Conservation (phyloP, 2,888 invertebrate species). For the Chloromyia formosa region DNA sequence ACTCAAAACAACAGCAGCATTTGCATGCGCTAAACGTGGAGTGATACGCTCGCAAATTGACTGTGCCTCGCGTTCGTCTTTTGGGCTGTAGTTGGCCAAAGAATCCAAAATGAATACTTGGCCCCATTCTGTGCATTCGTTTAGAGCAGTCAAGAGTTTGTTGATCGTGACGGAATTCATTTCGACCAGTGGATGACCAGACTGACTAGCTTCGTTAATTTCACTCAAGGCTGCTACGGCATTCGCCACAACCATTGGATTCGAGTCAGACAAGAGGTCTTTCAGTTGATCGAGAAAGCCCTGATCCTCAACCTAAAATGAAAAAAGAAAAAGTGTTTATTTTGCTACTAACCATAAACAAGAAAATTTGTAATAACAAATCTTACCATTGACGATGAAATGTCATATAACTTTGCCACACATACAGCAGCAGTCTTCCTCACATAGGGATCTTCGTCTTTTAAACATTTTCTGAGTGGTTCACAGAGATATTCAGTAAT, state of each 20-base stretch:
- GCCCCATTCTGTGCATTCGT: constrained; percentile 99
- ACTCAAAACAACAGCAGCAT: constrained; percentile 97
- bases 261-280: constrained; percentile 97
- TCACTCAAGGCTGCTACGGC: constrained; percentile 98
- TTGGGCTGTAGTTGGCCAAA: constrained; percentile 94
- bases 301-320: constrained; percentile 67
- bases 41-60: constrained; percentile 98
- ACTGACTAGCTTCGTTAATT: constrained; percentile 96
- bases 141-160: constrained; percentile 95
- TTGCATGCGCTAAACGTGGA: constrained; percentile 96
- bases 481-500: constrained; percentile 99
- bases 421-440: constrained; percentile 99
- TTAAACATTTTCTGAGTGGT: constrained; percentile 91
- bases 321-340: background rate
- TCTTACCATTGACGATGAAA: constrained; percentile 77
- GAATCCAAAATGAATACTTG: constrained; percentile 99
- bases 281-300: constrained; percentile 97
- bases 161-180: constrained; percentile 98
- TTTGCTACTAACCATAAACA: background rate
- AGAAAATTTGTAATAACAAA: background rate
- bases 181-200: constrained; percentile 91
- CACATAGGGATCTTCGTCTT: constrained; percentile 97
- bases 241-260: constrained; percentile 99
- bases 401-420: constrained; percentile 98
- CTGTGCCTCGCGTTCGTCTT: constrained; percentile 97